Evolutionary conservation across 2,888 invertebrate species (phyloP), one percentile per base, ranked within the genome.

Genomic region (Beris chalybata): DNA sequence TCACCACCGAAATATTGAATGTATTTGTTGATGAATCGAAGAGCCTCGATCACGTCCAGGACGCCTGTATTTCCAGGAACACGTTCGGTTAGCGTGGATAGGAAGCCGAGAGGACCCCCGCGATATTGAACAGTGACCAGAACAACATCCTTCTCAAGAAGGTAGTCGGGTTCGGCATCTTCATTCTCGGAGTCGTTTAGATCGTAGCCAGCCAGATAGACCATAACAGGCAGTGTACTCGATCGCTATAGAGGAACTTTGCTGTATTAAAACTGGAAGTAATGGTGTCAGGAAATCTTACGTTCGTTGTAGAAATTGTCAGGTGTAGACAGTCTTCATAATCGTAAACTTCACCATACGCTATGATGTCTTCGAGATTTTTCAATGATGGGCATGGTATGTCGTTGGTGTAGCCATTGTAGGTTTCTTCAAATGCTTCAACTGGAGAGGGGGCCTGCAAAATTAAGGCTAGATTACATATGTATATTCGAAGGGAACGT

Each of bases 61-160:
- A 85, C 76, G 0, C 83, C 85, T 43, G 81, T 83, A 72, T 86
- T 86, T 32, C 85, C 85, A 4, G 84, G 82, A 43, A 83, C 79
- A 0, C 78, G 80, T 1, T 82, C 79, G 38, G 80, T 81, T 69
- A 82, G 78, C 1, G 85, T 81, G 4, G 83, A 83, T 32, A 85
- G 72, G 71, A 85, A 85, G 1, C 84, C 84, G 45, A 84, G 78
- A 4, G 82, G 82, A 38, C 83, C 84, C 1, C 84, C 74, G 32
- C 84, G 78, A 73, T 84, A 84, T 54, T 83, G 83, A 11, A 82
- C 73, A 2, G 81, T 79, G 0, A 84, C 83, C 31, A 84, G 72
- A 0, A 84, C 77, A n/a, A 84, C 75, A 71, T 84, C 81, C 52
- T 78, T 72, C 70, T 83, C 83, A 32, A 82, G 71, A 1, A 83